Base-by-base conservation (phyloP, 2,888 invertebrate species). In the Lycaena phlaeas region DNA sequence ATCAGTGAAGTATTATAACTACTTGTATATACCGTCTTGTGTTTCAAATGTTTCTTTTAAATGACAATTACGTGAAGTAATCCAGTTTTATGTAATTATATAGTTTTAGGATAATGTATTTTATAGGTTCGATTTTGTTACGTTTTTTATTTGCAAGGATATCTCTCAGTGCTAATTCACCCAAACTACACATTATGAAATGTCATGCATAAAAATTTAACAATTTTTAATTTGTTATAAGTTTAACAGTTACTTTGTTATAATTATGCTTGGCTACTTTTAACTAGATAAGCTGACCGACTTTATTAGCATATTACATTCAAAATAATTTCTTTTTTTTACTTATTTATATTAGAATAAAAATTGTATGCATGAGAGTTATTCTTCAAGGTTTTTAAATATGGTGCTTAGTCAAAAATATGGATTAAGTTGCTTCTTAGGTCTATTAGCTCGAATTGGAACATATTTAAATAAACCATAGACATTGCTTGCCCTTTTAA, bases 361-460 rank as follows among this genome's bases (percentile, higher is more conserved):
- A 22, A 22, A 5, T 9, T 7, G 7, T 4, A 3, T 17, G 15
- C 14, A 11, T 18, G 18, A 18, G 31, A 31, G 31, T 31, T 31
- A 30, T 17, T 22, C 5, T 5, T 5, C 5, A n/a, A 18, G 10
- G 15, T 11, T 17, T 31, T 10, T 31, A 30, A 15, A 18, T 34
- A 34, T 22, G 34, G 34, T 34, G 34, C 34, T 34, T 34, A 34
- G 34, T 17, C 34, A 34, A 34, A 9, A 34, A 34, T 22, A 18
- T 34, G 22, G 18, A 34, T 18, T 34, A 34, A 34, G 34, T 34
- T 34, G 22, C 34, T 18, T 34, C 34, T 22, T 22, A 7, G 5
- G 22, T 22, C 7, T 34, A 18, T 34, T 18, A 34, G 22, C 22
- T 12, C 34, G 7, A 18, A 34, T 34, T 34, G 18, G 18, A 11